phyloP scores from a whole-genome alignment of 1,140 invertebrate species.

The Nasonia giraulti region DNA sequence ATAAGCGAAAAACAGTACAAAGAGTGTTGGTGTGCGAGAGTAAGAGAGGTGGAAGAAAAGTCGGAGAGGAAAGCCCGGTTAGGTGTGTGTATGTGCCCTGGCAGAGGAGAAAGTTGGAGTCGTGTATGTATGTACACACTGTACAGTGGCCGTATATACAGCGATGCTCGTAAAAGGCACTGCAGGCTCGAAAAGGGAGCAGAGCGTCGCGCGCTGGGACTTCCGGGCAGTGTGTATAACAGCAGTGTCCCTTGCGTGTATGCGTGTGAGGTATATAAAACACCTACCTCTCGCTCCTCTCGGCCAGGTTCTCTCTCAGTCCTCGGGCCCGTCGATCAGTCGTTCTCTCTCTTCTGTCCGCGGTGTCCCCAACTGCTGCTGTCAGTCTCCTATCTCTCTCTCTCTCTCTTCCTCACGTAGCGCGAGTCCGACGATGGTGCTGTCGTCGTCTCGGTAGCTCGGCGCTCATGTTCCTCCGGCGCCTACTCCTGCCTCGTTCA shows the following conservation, averaged over 20 bases:
- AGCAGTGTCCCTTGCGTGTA: background rate
- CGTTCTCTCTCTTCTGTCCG: background rate
- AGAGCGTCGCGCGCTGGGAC: background rate
- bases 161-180: background rate
- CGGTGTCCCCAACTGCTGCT: background rate
- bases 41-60: slow-evolving; percentile 30
- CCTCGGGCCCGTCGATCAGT: background rate
- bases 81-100: background rate
- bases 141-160: background rate
- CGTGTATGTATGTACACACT: background rate
- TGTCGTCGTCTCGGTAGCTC: slow-evolving; percentile 6
- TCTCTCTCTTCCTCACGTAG: slow-evolving; percentile 6
- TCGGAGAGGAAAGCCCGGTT: background rate
- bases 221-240: background rate
- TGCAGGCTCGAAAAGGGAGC: background rate
- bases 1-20: background rate
- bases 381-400: slow-evolving; percentile 1
- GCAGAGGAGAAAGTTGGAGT: background rate
- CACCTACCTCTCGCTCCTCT: slow-evolving; percentile 23
- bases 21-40: background rate
- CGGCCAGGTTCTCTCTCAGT: slow-evolving; percentile 14
- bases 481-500: background rate
- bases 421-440: slow-evolving; percentile 10
- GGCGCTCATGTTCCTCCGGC: slow-evolving; percentile 24
- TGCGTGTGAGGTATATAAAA: background rate